These are phyloP conservation scores for Serrognathus titanus DNA, from an alignment of 2,888 invertebrate species.

Conservation along the genomic window DNA sequence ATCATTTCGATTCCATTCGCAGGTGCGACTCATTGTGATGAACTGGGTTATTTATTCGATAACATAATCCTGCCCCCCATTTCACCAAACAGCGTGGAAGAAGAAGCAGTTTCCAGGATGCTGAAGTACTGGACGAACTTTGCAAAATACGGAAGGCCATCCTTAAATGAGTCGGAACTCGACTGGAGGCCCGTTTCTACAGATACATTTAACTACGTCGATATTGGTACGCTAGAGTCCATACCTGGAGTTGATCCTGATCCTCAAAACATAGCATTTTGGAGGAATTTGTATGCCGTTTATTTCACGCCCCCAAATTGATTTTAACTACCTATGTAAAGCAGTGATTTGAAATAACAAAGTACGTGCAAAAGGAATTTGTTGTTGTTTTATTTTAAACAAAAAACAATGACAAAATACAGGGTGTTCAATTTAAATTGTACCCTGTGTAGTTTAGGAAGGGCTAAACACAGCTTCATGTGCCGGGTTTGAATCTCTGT, in stretches of 20 bases:
- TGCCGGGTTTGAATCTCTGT: no score
- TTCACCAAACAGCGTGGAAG: slow-evolving; percentile 23
- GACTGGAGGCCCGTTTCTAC: slow-evolving; percentile 32
- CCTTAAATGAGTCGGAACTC: slow-evolving; percentile 15
- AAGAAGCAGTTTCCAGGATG: slow-evolving; percentile 23
- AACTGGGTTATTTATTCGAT: slow-evolving; percentile 9
- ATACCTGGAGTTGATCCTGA: slow-evolving; percentile 31
- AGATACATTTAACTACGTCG: slow-evolving; percentile 31
- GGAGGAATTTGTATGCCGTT: slow-evolving; percentile 24
- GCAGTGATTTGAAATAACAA: no score
- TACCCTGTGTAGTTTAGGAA: no score
- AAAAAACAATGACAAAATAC: no score
- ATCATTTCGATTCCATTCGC: neutral
- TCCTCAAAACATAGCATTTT: slow-evolving; percentile 33
- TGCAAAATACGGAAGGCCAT: slow-evolving; percentile 32
- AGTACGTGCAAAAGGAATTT: no score
- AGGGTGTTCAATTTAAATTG: no score
- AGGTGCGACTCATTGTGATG: slow-evolving; percentile 15
- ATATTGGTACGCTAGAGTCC: slow-evolving; percentile 33
- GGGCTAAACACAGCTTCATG: no score
- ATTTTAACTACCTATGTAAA: no score
- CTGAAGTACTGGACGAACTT: slow-evolving; percentile 36
- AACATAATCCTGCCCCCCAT: slow-evolving; percentile 9
- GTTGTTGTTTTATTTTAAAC: no score
- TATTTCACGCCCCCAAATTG: neutral